Evolutionary conservation across 2,888 invertebrate genomes (phyloP), one percentile per base, ranked within the genome.

Genomic region (Baccha elongata): DNA sequence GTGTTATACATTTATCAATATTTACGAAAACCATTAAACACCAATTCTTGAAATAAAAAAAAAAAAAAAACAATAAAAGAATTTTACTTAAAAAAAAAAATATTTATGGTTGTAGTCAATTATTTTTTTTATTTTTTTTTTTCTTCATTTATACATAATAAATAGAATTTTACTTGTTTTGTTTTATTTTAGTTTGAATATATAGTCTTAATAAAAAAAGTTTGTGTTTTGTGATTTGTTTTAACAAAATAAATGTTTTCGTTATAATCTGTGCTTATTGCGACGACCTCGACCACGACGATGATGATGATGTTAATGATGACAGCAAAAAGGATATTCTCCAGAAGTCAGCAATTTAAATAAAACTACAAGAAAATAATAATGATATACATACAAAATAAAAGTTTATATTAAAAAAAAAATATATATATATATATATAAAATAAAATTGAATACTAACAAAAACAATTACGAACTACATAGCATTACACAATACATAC

Each of bases 161-260:
- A 42, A 46, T 37, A n/a, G 19, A 76, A 69, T 35, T 46, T 32
- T 62, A 13, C 8, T 21, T 48, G 60, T 68, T 68, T 52, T 65
- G 26, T 64, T 64, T 72, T 65, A 60, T 68, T 58, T 72, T 68
- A 73, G 29, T 78, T 68, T 73, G 40, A 81, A 71, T 73, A n/a
- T 73, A 73, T 72, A 71, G 48, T 48, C 32, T 26, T 29, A 13
- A 53, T 58, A 64, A 73, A 76, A 69, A 74, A 79, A 84, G 60
- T 74, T 84, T 84, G 84, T 84, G 84, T 84, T 84, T 84, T 84
- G 84, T 84, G 84, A 84, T 84, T 84, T 84, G 79, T 84, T 84
- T 79, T 79, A 84, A 79, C 69, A 79, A 84, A 81, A 79, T 84
- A 74, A 84, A 84, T 84, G 79, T 84, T 84, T 84, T 84, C 79